Evolutionary conservation across 2,888 invertebrate species (phyloP).

Genomic region (Anoncus sp.): DNA sequence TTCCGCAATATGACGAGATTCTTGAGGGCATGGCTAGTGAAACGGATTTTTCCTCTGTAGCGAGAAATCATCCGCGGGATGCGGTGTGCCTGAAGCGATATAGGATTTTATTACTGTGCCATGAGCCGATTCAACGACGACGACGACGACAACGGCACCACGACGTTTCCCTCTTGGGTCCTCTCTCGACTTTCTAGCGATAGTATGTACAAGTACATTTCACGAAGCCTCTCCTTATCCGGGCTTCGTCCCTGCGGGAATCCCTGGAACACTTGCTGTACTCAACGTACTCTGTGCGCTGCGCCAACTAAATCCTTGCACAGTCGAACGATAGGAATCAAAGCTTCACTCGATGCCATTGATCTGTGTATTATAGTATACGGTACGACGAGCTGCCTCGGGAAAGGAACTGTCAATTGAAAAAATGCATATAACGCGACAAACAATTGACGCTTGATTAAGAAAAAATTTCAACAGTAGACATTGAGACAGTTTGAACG

Average conservation of each 20-base stretch:
- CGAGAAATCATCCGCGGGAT: slow-evolving; percentile 48
- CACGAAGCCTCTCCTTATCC: slow-evolving; percentile 46
- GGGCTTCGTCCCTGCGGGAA: slow-evolving; percentile 48
- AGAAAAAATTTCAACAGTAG: background rate
- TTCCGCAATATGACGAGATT: slow-evolving; percentile 44
- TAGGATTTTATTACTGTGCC: slow-evolving; percentile 57
- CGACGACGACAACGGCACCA: slow-evolving; percentile 29
- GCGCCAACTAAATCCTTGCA: slow-evolving; percentile 39
- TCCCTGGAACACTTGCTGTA: slow-evolving; percentile 45
- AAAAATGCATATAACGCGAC: background rate
- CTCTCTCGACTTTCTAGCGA: slow-evolving; percentile 32
- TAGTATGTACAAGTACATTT: slow-evolving; percentile 33
- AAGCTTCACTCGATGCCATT: slow-evolving; percentile 37
- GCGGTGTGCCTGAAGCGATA: slow-evolving; percentile 51
- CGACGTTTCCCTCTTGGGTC: slow-evolving; percentile 28
- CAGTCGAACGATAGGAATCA: slow-evolving; percentile 46
- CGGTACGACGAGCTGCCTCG: slow-evolving; percentile 2
- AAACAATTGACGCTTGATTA: slow-evolving; percentile 18
- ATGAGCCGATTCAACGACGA: slow-evolving; percentile 47
- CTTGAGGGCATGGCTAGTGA: background rate
- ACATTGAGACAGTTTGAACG: background rate
- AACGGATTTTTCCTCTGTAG: slow-evolving; percentile 33
- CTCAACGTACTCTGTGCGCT: slow-evolving; percentile 14
- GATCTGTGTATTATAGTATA: slow-evolving; percentile 30
- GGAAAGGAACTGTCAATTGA: slow-evolving; percentile 8